Evolutionary conservation across 2,797 vertebrate species (phyloP), one percentile per base, ranked within the genome.

Genomic region (Microctenopoma stevenorrisi): DNA sequence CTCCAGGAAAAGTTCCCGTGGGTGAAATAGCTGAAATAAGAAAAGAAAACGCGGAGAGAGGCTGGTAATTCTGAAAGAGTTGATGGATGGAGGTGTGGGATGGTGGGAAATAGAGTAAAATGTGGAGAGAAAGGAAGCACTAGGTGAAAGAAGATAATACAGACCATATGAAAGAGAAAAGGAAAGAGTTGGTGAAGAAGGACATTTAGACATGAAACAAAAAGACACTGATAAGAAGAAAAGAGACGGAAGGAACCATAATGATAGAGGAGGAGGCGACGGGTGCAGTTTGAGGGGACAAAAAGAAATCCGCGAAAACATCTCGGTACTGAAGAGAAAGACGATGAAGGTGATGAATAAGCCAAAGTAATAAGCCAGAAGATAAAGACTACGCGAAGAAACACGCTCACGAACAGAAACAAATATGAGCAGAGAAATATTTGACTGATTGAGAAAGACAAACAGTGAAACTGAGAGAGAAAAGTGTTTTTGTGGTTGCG

Each of bases 361-460:
- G 22, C 22, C 22, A 2, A 22, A 22, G 22, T 22, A 30, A 14
- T 14, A 42, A 14, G 12, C 40, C 12, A 42, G 12, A 42, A 42
- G 13, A 3, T 4, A 42, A 42, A 14, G 13, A 42, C 35, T 30
- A 37, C 35, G 8, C 35, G 13, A 42, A 40, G 12, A 7, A 33
- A 33, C 30, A 15, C 11, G 13, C 4, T 42, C 15, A 8, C 38
- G 58, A 15, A 22, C 49, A 55, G 42, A 12, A 38, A 38, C 25
- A 67, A 51, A 77, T 43, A 43, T 8, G 64, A 60, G 65, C 68
- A 40, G 18, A 12, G 58, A 73, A 62, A 82, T 62, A 72, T 69
- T 68, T 66, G 71, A 64, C 52, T 52, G 73, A 76, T 26, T 52
- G 59, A 64, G 66, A 71, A 68, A 78, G 50, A 50, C 46, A 84